A percentile compares a stretch with the other conserved stretches of the same genome.
Conservation (phyloP, 2,797 vertebrate species). For the Silurus lanzhouensis region DNA sequence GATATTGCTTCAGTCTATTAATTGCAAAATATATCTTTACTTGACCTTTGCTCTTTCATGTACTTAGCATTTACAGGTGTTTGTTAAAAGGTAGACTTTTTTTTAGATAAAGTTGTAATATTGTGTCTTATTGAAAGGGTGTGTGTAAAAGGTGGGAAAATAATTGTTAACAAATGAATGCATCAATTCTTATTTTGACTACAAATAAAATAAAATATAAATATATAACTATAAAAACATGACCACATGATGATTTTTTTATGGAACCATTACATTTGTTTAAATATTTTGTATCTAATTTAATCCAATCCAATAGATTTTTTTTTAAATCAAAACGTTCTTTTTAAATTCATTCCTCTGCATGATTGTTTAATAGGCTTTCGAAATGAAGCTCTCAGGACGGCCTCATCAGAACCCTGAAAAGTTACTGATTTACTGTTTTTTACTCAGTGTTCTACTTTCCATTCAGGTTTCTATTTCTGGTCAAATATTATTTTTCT, state of each 20-base stretch:
- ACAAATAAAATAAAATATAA: neutral
- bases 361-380: too few relatives aligned
- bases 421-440: neutral
- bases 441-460: neutral
- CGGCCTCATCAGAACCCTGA: too few relatives aligned
- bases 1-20: neutral
- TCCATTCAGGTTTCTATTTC: neutral
- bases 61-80: neutral
- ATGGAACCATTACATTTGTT: too few relatives aligned
- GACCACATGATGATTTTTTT: too few relatives aligned
- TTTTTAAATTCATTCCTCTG: too few relatives aligned
- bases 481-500: neutral
- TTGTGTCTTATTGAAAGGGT: neutral
- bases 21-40: neutral
- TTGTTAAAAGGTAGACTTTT: too few relatives aligned
- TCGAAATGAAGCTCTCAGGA: too few relatives aligned
- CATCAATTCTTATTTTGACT: neutral
- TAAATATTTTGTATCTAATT: too few relatives aligned
- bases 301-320: too few relatives aligned
- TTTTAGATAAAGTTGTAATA: neutral
- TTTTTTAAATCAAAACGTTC: too few relatives aligned
- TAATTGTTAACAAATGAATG: neutral
- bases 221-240: neutral
- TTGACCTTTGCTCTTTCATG: neutral
- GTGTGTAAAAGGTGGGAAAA: neutral